Conservation (phyloP, 2,888 invertebrate species). For the Rapana venosa region DNA sequence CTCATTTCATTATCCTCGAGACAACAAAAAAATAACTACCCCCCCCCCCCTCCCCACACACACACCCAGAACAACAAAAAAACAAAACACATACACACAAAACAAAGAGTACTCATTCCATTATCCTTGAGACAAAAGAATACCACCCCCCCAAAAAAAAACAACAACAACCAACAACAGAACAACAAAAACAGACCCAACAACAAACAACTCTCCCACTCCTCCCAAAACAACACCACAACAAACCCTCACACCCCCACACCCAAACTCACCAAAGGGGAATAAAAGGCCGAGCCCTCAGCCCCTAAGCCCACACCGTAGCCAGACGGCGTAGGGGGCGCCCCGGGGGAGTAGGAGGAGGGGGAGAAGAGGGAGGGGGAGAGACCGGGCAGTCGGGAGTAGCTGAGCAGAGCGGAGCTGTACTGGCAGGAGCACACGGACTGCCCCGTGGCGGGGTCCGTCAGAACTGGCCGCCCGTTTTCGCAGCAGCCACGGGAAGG, state of each 20-base stretch:
- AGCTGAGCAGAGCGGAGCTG: conserved; percentile 86
- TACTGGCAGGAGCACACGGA: conserved; percentile 82
- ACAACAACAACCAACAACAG: too few relatives aligned
- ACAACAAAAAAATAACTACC: too few relatives aligned
- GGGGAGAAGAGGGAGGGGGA: conserved; percentile 72
- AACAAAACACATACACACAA: too few relatives aligned
- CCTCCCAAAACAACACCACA: background rate
- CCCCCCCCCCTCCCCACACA: too few relatives aligned
- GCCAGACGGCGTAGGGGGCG: conserved; percentile 73
- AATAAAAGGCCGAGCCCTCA: conserved; percentile 93
- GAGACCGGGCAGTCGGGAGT: conserved; percentile 82
- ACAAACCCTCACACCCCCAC: background rate
- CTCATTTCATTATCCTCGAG: too few relatives aligned
- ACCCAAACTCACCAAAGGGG: conserved; percentile 86
- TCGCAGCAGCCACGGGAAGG: conserved; percentile 85
- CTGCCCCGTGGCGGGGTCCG: conserved; percentile 76
- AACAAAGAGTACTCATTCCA: too few relatives aligned
- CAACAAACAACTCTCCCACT: too few relatives aligned
- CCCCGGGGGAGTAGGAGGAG: conserved; percentile 61
- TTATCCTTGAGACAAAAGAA: too few relatives aligned
- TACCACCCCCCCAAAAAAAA: too few relatives aligned
- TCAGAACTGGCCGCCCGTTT: conserved; percentile 85
- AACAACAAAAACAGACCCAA: too few relatives aligned
- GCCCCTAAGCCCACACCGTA: conserved; percentile 75
- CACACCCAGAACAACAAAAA: too few relatives aligned